These are phyloP conservation scores for Drosophila emarginata DNA, from an alignment of 2,888 invertebrate species.

Conservation along the genomic window DNA sequence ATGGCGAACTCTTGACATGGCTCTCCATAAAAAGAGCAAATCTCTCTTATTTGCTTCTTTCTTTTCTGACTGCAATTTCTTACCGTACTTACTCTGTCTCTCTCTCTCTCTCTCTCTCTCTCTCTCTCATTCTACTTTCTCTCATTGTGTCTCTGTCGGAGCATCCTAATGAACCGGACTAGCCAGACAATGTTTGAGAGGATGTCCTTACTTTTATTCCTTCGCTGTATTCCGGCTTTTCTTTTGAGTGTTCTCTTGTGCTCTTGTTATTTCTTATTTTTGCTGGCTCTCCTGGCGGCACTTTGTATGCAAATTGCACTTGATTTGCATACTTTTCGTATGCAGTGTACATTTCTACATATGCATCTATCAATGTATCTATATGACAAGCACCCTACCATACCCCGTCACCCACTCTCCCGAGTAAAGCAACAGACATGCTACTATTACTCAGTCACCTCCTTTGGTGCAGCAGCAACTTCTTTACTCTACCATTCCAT, in stretches of 20 bases:
- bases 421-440: constrained; percentile 4
- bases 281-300: constrained; percentile 60
- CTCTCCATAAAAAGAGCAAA: too few relatives aligned
- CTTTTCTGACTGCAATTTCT: too few relatives aligned
- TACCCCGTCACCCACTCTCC: too few relatives aligned
- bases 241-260: not conserved
- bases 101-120: not conserved
- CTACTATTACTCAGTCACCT: not conserved
- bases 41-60: too few relatives aligned
- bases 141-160: not conserved
- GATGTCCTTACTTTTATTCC: not conserved
- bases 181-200: not conserved
- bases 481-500: not conserved
- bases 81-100: not conserved
- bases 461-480: not conserved
- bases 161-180: not conserved
- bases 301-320: constrained; percentile 73
- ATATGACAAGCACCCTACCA: not conserved
- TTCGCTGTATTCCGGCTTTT: not conserved
- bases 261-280: not conserved
- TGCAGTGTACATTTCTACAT: constrained; percentile 49
- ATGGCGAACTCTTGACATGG: too few relatives aligned
- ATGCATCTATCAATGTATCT: constrained; percentile 12
- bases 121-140: not conserved
- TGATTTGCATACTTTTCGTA: constrained; percentile 71